These are phyloP conservation scores for Physeter macrocephalus DNA, from an alignment of 2,113 vertebrate species.

Conservation along the genomic window DNA sequence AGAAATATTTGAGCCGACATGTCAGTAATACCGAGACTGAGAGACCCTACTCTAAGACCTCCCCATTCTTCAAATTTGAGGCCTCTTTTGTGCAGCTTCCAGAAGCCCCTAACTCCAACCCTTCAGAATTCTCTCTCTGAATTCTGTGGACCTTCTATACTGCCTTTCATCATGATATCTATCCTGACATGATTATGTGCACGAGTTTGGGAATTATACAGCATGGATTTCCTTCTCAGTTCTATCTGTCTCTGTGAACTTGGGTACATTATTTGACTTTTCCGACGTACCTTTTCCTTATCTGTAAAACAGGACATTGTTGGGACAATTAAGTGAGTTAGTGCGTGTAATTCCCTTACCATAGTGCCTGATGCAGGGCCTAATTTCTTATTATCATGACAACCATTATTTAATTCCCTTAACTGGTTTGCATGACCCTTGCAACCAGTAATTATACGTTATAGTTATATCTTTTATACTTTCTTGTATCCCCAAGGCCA, in stretches of 20 bases:
- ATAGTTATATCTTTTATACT: not conserved
- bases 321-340: not conserved
- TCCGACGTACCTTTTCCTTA: not conserved
- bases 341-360: not conserved
- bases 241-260: not conserved
- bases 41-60: not conserved
- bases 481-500: not conserved
- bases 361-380: not conserved
- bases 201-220: not conserved
- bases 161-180: not conserved
- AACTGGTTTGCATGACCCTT: not conserved
- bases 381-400: not conserved
- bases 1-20: not conserved
- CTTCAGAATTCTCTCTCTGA: not conserved
- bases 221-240: not conserved
- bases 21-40: not conserved
- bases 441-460: not conserved
- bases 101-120: fast-evolving
- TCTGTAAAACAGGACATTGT: not conserved
- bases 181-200: not conserved
- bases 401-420: not conserved
- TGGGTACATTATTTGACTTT: not conserved
- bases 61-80: not conserved
- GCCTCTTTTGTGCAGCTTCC: not conserved
- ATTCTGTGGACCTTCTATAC: not conserved